Conservation (phyloP, 1,140 invertebrate species). For the Dolichoris vasculosae region DNA sequence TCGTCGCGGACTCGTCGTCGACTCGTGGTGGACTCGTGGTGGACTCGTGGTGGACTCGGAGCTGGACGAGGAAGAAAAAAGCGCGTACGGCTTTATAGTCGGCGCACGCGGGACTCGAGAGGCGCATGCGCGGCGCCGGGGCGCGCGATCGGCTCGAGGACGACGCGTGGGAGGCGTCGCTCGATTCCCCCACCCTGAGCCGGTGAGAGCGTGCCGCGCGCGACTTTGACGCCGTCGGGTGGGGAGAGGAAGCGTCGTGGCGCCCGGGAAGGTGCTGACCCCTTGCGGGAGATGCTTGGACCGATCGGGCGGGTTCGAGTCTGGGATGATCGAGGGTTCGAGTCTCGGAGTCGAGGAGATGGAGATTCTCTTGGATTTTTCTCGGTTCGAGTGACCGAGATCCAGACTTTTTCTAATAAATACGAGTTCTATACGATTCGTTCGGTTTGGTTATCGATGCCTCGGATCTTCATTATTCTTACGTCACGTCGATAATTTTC, state of each 20-base stretch:
- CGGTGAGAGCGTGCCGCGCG: slow-evolving; percentile 71
- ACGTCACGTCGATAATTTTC: too few species aligned
- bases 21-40: too few species aligned
- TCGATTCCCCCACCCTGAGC: slow-evolving; percentile 46
- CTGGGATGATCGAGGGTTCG: background rate
- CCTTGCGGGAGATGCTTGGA: background rate
- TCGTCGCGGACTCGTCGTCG: too few species aligned
- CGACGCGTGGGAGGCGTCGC: slow-evolving; percentile 70
- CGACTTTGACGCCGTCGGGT: slow-evolving; percentile 60
- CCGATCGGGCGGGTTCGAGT: background rate
- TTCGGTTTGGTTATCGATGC: too few species aligned
- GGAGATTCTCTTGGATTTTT: background rate
- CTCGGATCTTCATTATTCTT: too few species aligned
- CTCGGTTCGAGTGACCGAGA: background rate
- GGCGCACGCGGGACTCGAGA: slow-evolving; percentile 39
- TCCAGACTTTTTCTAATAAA: too few species aligned
- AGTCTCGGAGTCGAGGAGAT: background rate
- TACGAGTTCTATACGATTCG: too few species aligned
- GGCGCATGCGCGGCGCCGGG: slow-evolving; percentile 40
- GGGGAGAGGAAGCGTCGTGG: slow-evolving; percentile 49
- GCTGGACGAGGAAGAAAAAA: slow-evolving; percentile 35
- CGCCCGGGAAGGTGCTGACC: slow-evolving; percentile 48
- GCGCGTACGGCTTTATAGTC: slow-evolving; percentile 28
- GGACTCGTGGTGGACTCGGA: too few species aligned
- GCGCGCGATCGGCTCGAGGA: slow-evolving; percentile 56